Base-by-base conservation (phyloP, 2,797 vertebrate genomes). In the Aplochiton taeniatus region DNA sequence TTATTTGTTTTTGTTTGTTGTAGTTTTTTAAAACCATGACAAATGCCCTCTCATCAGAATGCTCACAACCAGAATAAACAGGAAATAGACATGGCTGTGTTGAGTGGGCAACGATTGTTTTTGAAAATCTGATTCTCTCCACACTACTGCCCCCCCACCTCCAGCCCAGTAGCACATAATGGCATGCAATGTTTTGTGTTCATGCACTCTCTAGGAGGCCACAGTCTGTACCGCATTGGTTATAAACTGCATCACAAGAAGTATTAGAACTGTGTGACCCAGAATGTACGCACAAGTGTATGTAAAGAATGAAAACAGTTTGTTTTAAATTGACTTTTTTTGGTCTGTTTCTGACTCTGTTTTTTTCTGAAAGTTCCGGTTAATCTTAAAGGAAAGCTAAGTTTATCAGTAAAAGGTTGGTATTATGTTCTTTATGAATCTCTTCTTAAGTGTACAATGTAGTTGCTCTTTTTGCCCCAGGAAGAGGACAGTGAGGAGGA, bases 401-500 rank as follows among this genome's bases (percentile, higher is more conserved):
- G 31, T 2, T 31, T 31, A 6, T 31, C 6, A 3, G 31, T 31
- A 31, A 3, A 31, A 6, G 31, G 31, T 31, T 31, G 31, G 31
- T 2, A 31, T 31, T 31, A 31, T 31, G 31, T 6, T 31, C 31
- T 31, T 31, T 31, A 3, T 31, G 31, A 31, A 31, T 31, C 3
- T 31, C 31, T 3, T 2, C 6, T 31, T n/a, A n/a, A 31, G 31
- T 31, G 31, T 31, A 31, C 31, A 31, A 31, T 31, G 31, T 6
- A 31, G 3, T 6, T 58, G 14, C 51, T 14, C 56, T 13, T 80
- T 79, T 11, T 70, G 41, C 1, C 64, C 19, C 70, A 99, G 97
- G 97, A 99, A 81, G 97, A 98, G 83, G 97, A 98, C 74, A 98
- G 95, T 3, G 97, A 98, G 89, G 98, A 98, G 88, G 98, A 99